These are phyloP conservation scores for Latrodectus geometricus DNA, from an alignment of 1,140 invertebrate species.

Conservation along the genomic window DNA sequence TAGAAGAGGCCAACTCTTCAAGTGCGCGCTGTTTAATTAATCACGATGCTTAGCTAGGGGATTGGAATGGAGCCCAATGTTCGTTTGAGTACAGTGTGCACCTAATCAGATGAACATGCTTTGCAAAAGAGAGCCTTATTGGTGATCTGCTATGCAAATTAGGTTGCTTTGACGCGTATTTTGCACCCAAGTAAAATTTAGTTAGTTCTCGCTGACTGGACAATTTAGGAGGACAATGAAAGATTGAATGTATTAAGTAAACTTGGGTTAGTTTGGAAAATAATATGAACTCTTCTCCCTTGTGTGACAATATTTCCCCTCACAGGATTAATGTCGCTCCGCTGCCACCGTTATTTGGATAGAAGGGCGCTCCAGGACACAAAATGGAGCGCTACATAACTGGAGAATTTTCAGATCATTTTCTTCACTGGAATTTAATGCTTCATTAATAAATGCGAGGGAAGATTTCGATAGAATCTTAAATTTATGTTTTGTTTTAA, in stretches of 20 bases:
- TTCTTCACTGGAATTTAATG: background rate
- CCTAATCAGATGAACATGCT: slow-evolving; percentile 57
- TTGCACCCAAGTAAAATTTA: slow-evolving; percentile 38
- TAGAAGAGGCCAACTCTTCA: slow-evolving; percentile 42
- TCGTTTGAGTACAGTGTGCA: slow-evolving; percentile 51
- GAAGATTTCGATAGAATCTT: too few species aligned
- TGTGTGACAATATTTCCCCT: slow-evolving; percentile 5
- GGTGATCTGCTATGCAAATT: slow-evolving; percentile 58
- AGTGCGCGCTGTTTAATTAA: slow-evolving; percentile 58
- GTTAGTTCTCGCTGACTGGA: slow-evolving; percentile 24
- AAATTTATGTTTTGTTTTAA: too few species aligned
- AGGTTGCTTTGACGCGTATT: slow-evolving; percentile 47
- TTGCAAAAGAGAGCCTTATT: slow-evolving; percentile 29
- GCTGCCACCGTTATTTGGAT: background rate
- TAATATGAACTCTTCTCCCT: background rate
- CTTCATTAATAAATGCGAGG: background rate
- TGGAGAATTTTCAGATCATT: background rate
- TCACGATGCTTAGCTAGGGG: slow-evolving; percentile 49
- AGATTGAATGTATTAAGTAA: slow-evolving; percentile 31
- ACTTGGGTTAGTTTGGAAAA: slow-evolving; percentile 21
- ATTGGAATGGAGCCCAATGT: slow-evolving; percentile 15
- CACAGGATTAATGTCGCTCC: background rate
- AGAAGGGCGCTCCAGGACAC: background rate
- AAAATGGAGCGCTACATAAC: too few species aligned
- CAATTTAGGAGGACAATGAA: slow-evolving; percentile 34